Evolutionary conservation across 2,888 invertebrate genomes (phyloP).

Genomic region (Spialia ferax): DNA sequence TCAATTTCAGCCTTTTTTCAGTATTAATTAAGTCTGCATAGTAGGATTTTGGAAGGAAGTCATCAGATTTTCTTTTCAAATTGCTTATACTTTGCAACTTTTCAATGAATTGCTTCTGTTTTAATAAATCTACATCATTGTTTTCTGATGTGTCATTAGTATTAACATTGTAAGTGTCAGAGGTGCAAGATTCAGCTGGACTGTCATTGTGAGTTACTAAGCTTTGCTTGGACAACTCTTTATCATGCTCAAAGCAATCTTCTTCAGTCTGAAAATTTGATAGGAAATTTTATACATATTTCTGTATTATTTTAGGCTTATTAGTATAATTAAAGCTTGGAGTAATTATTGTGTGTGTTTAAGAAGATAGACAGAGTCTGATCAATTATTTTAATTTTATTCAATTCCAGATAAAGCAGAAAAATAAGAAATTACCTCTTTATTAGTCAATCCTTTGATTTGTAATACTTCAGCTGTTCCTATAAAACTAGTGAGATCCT

Average conservation of each 20-base stretch:
- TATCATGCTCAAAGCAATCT: constrained; percentile 68
- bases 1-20: constrained; percentile 76
- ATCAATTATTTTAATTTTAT: neutral
- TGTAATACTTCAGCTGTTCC: constrained; percentile 91
- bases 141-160: constrained; percentile 62
- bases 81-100: constrained; percentile 77
- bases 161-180: constrained; percentile 65
- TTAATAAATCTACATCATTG: constrained; percentile 67
- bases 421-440: constrained; percentile 64
- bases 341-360: neutral
- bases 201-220: constrained; percentile 63
- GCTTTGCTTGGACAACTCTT: constrained; percentile 67
- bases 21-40: constrained; percentile 68
- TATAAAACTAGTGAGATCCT: constrained; percentile 90
- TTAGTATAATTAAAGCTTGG: neutral
- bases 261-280: constrained; percentile 72
- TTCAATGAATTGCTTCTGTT: constrained; percentile 78
- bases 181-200: constrained; percentile 63
- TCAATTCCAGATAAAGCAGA: neutral
- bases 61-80: constrained; percentile 81
- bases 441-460: constrained; percentile 90
- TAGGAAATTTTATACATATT: neutral
- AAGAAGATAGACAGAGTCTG: no score
- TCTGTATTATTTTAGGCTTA: neutral
- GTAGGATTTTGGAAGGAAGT: constrained; percentile 77